A percentile compares a stretch with the other conserved stretches of the same genome.
phyloP scores from a whole-genome alignment of 2,113 vertebrate genomes.

The Vicugna pacos region DNA sequence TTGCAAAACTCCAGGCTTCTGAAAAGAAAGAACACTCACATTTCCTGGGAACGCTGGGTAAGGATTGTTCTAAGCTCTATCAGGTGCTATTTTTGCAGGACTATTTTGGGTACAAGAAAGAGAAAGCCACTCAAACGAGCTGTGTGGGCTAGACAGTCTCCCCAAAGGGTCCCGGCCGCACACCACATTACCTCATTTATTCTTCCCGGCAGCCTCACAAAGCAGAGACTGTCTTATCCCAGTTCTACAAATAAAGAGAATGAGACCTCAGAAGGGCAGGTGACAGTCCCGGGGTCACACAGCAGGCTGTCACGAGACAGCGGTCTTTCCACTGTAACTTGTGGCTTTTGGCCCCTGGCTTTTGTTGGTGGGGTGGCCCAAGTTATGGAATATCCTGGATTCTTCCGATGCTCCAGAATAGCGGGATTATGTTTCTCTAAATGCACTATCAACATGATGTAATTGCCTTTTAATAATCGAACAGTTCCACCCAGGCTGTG shows the following conservation, averaged over 20 bases:
- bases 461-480: not conserved
- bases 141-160: not conserved
- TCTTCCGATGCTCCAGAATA: too few relatives aligned
- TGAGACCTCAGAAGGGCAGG: too few relatives aligned
- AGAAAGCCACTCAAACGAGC: slow-evolving; percentile 15
- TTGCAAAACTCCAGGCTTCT: slow-evolving; percentile 4
- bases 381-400: not conserved
- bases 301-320: not conserved
- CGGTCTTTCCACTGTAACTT: not conserved
- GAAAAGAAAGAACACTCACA: not conserved
- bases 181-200: not conserved
- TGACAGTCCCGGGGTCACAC: not conserved
- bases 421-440: not conserved
- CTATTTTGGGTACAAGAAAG: slow-evolving; percentile 50
- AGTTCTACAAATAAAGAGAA: not conserved
- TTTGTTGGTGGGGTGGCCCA: not conserved
- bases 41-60: slow-evolving; percentile 38
- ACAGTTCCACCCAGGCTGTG: not conserved
- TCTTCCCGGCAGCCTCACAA: not conserved
- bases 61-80: slow-evolving; percentile 35
- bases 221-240: not conserved
- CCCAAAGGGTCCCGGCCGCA: not conserved
- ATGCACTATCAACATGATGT: not conserved
- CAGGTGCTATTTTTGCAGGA: slow-evolving; percentile 29
- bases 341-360: not conserved